Evolutionary conservation across 1,140 invertebrate genomes (phyloP).

Genomic region (Rhopalosiphum maidis): DNA sequence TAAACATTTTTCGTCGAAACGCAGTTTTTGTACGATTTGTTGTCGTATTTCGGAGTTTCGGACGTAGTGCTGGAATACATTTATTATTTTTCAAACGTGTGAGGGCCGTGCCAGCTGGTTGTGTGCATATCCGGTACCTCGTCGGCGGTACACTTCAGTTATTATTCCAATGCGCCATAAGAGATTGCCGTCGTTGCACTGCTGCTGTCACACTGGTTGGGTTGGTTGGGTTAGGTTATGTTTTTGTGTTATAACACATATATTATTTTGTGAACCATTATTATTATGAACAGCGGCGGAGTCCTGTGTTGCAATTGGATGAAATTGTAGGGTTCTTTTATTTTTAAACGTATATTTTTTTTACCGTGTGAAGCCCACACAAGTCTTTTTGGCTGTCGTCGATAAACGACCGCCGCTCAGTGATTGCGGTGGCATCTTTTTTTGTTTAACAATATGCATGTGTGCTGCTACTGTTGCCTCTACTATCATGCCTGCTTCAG

Average conservation of each 20-base stretch:
- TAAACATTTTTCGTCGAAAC: neutral
- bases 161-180: neutral
- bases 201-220: neutral
- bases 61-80: neutral
- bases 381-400: slow-evolving; percentile 13
- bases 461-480: neutral
- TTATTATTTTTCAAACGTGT: neutral
- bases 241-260: neutral
- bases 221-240: neutral
- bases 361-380: neutral
- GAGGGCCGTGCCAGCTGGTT: neutral
- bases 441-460: neutral
- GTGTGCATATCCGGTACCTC: neutral
- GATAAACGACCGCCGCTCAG: neutral
- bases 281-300: neutral
- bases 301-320: neutral
- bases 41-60: neutral
- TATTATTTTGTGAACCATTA: neutral
- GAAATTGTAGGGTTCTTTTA: neutral
- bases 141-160: neutral
- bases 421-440: neutral
- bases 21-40: neutral
- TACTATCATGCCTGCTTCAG: neutral
- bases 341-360: neutral
- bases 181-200: neutral